A percentile compares a stretch with the other conserved stretches of the same genome.
phyloP scores from a whole-genome alignment of 2,113 vertebrate species.

The Hemicordylus capensis region DNA sequence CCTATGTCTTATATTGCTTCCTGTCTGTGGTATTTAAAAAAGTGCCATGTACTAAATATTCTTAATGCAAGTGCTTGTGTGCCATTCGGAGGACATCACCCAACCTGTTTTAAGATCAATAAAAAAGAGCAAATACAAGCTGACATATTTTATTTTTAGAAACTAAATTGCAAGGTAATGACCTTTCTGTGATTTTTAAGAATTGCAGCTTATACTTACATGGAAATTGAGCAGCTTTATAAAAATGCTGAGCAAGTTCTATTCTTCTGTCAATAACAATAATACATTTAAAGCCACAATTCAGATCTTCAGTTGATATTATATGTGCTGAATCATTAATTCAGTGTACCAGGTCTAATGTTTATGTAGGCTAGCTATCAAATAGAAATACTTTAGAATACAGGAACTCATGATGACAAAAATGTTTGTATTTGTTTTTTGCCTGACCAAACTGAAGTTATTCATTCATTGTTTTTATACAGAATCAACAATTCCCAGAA shows the following conservation, averaged over 20 bases:
- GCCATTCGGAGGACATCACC: too few relatives aligned
- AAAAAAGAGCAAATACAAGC: neutral
- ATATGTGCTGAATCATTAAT: neutral
- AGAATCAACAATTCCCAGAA: neutral
- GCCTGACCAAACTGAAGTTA: neutral
- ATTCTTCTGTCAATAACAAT: neutral
- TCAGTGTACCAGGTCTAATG: neutral
- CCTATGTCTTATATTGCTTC: neutral
- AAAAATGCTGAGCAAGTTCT: conserved; percentile 13
- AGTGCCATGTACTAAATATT: neutral
- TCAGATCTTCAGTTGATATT: conserved; percentile 12
- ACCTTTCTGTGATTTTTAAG: neutral
- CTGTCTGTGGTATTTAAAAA: neutral
- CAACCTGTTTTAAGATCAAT: neutral
- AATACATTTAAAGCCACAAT: conserved; percentile 12
- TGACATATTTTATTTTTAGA: neutral
- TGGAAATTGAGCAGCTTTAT: neutral
- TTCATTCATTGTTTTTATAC: neutral
- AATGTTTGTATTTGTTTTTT: neutral
- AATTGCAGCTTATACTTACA: conserved; percentile 18
- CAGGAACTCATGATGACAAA: neutral
- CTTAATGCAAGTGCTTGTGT: neutral
- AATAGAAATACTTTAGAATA: neutral
- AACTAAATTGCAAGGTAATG: neutral
- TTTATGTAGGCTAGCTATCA: neutral